Evolutionary conservation across 1,140 invertebrate genomes (phyloP), one percentile per base, ranked within the genome.

Genomic region (Polypedilum vanderplanki): DNA sequence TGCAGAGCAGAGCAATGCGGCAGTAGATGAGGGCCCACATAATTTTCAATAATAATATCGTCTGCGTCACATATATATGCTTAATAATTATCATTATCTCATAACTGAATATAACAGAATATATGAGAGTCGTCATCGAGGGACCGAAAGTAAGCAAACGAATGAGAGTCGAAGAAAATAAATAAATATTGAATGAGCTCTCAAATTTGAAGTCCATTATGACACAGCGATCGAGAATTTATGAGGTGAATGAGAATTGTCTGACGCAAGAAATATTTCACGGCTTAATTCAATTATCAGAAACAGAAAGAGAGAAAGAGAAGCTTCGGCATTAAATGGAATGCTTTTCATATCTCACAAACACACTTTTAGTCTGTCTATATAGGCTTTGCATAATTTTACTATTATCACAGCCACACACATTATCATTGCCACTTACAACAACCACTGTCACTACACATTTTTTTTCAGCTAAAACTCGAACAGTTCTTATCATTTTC

Each of bases 51-150:
- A n/a, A n/a, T n/a, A n/a, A n/a, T n/a, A n/a, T n/a, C 15, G 41
- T 46, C 41, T 46, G 41, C 15, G 41, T 46, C 9, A 46, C 41
- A 10, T 15, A 15, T 46, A 46, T 46, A 46, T 7, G 15, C 41
- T 46, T 46, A 46, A 46, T 46, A 46, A 46, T 46, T 46, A 46
- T 46, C 41, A 46, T 46, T 46, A 46, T 46, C 41, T 46, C 41
- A 46, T 46, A 8, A 46, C 41, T 3, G 15, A 10, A 46, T 10
- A 8, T 46, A 46, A 46, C 41, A 15, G 41, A 46, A 15, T n/a
- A n/a, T n/a, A n/a, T n/a, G n/a, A n/a, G n/a, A n/a, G n/a, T n/a
- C n/a, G n/a, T n/a, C n/a, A n/a, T n/a, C n/a, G 15, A 46, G 41
- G 41, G 41, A 46, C 2, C n/a, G n/a, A n/a, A n/a, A n/a, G n/a